Conservation (phyloP, 2,797 vertebrate genomes). For the Pteropus rufus region DNA sequence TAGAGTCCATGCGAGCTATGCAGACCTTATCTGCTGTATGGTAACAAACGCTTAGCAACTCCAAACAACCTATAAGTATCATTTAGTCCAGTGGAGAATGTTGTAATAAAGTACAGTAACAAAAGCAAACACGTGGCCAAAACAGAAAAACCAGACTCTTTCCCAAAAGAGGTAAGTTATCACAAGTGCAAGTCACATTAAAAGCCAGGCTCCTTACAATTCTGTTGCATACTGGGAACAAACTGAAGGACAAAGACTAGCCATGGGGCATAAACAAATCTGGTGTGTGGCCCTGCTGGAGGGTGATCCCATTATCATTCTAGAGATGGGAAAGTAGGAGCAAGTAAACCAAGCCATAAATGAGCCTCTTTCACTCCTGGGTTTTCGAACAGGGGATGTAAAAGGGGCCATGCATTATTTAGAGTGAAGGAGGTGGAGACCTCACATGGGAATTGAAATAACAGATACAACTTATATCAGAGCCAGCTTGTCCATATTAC, state of each 20-base stretch:
- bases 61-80: background rate
- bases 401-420: conserved; percentile 65
- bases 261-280: background rate
- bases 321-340: background rate
- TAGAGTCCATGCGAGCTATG: background rate
- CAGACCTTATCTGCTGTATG: background rate
- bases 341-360: conserved; percentile 9
- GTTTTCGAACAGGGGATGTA: background rate
- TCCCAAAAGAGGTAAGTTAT: background rate
- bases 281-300: background rate
- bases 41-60: background rate
- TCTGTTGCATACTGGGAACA: background rate
- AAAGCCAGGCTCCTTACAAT: background rate
- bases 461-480: conserved; percentile 26
- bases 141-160: background rate
- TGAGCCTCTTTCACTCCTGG: background rate
- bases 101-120: background rate
- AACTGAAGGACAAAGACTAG: background rate
- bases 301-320: background rate
- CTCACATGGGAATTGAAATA: conserved; percentile 66
- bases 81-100: background rate
- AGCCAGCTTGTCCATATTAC: conserved; percentile 49
- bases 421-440: conserved; percentile 38
- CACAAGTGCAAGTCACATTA: background rate
- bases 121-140: background rate